Evolutionary conservation across 2,113 vertebrate genomes (phyloP).

Genomic region (Seriola quinqueradiata): DNA sequence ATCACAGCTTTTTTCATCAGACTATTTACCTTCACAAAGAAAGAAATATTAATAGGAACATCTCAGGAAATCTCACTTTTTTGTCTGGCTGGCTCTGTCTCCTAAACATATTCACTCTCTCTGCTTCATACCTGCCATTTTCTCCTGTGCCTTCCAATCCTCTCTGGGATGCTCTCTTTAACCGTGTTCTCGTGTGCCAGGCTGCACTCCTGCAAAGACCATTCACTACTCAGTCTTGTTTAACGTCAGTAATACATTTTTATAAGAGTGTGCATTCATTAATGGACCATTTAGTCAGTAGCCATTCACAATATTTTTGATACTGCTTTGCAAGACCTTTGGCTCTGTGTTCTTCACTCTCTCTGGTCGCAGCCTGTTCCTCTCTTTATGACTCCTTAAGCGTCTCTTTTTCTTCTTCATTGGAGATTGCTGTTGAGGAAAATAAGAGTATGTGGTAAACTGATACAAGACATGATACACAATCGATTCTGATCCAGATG

Average conservation of each 20-base stretch:
- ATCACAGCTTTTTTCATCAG: conserved; percentile 49
- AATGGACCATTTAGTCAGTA: neutral
- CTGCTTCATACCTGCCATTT: conserved; percentile 68
- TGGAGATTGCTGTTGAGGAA: conserved; percentile 44
- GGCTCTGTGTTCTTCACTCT: conserved; percentile 12
- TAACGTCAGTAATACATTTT: neutral
- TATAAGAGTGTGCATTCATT: neutral
- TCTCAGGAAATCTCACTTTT: neutral
- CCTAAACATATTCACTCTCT: neutral
- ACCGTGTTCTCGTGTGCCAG: conserved; percentile 28
- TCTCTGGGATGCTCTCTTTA: conserved; percentile 45
- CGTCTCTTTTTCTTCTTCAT: conserved; percentile 79
- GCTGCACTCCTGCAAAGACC: conserved; percentile 59
- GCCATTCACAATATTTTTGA: conserved; percentile 44
- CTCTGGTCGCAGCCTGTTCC: conserved; percentile 74
- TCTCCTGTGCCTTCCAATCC: conserved; percentile 40
- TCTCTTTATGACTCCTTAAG: conserved; percentile 83
- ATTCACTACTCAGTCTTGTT: neutral
- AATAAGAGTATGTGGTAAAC: neutral
- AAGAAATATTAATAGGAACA: neutral
- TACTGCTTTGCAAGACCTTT: conserved; percentile 40
- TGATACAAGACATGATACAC: neutral
- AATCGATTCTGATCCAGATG: neutral
- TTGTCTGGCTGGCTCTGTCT: neutral
- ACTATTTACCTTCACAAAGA: conserved; percentile 39